These are phyloP conservation scores for Andrena bicolor DNA, from an alignment of 2,888 invertebrate genomes.

Conservation along the genomic window DNA sequence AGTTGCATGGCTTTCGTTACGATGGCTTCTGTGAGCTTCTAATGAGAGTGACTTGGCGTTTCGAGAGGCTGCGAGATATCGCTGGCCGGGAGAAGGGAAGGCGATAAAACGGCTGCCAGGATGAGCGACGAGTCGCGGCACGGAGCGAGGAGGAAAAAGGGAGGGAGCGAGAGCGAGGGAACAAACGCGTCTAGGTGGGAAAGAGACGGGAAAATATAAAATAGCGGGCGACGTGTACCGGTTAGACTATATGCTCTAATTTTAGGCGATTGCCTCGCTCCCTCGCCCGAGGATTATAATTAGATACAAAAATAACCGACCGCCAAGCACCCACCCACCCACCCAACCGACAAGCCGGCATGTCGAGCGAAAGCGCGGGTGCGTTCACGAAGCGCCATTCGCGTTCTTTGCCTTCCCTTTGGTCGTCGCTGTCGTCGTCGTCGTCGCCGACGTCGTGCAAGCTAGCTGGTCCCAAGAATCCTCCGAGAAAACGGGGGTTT, in stretches of 20 bases:
- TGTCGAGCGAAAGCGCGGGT: conserved; percentile 72
- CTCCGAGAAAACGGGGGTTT: conserved; percentile 27
- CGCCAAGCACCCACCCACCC: conserved; percentile 71
- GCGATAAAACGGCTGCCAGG: conserved; percentile 64
- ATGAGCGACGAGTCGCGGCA: conserved; percentile 60
- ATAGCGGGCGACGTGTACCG: conserved; percentile 76
- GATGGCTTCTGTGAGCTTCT: conserved; percentile 11
- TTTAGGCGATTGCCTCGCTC: conserved; percentile 84
- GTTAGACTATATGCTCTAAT: conserved; percentile 84
- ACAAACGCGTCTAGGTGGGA: conserved; percentile 41
- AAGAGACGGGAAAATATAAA: conserved; percentile 74
- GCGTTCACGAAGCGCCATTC: conserved; percentile 61
- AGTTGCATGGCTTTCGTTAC: not conserved
- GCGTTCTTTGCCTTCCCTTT: conserved; percentile 43
- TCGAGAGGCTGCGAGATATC: conserved; percentile 29
- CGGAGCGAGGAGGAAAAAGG: conserved; percentile 34
- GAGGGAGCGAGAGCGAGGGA: conserved; percentile 32
- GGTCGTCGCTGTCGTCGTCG: conserved; percentile 22
- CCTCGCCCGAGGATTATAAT: conserved; percentile 84
- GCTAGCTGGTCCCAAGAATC: conserved; percentile 23
- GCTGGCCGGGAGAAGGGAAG: conserved; percentile 32
- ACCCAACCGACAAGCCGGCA: conserved; percentile 56
- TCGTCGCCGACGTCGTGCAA: conserved; percentile 13
- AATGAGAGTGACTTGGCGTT: conserved; percentile 12
- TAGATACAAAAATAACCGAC: conserved; percentile 84